Evolutionary conservation across 2,113 vertebrate genomes (phyloP).

Genomic region (Pagrus major): DNA sequence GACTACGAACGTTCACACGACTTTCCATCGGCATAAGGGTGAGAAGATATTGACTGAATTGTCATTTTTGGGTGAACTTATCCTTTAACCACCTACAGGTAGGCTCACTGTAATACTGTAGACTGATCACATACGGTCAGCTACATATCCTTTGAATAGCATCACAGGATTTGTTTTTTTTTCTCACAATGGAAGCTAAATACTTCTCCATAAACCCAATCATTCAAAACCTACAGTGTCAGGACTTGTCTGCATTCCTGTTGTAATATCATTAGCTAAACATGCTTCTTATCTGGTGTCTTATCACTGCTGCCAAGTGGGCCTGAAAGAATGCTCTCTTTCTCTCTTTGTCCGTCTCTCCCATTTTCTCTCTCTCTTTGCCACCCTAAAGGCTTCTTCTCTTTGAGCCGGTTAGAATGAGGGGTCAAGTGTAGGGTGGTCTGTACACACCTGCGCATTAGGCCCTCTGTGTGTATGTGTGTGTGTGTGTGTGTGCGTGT

Average conservation of each 20-base stretch:
- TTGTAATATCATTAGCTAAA: slow-evolving; percentile 61
- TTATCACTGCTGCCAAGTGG: slow-evolving; percentile 45
- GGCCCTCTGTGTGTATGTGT: slow-evolving; percentile 2
- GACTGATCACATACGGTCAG: too few relatives aligned
- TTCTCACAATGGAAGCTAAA: not conserved
- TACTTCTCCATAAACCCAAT: not conserved
- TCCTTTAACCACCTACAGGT: too few relatives aligned
- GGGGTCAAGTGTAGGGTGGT: slow-evolving; percentile 70
- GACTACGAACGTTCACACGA: too few relatives aligned
- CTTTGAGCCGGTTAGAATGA: slow-evolving; percentile 41
- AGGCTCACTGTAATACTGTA: too few relatives aligned
- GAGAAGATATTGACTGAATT: too few relatives aligned
- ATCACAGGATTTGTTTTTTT: not conserved
- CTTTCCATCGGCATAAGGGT: too few relatives aligned
- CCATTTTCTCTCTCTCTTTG: not conserved
- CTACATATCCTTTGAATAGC: too few relatives aligned
- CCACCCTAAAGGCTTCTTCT: slow-evolving; percentile 15
- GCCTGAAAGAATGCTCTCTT: slow-evolving; percentile 29
- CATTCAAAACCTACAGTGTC: not conserved
- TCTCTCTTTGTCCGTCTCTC: not conserved
- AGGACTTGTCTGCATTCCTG: slow-evolving; percentile 29
- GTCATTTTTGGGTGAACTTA: too few relatives aligned
- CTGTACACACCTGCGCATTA: slow-evolving; percentile 72
- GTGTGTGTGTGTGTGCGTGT: slow-evolving; percentile 18
- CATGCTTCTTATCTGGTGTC: slow-evolving; percentile 39